Conservation (phyloP, 2,797 vertebrate genomes). For the Telmatherina bonti region DNA sequence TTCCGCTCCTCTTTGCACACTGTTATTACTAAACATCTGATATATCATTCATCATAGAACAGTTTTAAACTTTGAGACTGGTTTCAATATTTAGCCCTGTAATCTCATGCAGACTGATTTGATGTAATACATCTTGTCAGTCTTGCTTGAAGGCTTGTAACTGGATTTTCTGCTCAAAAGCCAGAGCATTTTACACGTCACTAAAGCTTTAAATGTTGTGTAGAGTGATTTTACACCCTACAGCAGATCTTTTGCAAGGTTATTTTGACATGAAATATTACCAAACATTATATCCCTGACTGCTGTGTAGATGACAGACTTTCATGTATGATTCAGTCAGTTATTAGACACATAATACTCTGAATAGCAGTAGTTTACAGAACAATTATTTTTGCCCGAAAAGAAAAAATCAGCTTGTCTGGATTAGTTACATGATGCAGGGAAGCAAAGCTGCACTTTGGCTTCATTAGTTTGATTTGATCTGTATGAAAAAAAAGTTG, state of each 20-base stretch:
- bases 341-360: too few species aligned
- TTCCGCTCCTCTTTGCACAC: constrained; percentile 4
- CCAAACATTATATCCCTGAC: not conserved
- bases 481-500: too few species aligned
- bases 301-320: not conserved
- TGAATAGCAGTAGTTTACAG: too few species aligned
- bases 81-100: not conserved
- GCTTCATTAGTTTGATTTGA: too few species aligned
- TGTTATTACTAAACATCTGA: not conserved
- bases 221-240: not conserved
- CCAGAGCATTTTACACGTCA: constrained; percentile 9
- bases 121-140: not conserved
- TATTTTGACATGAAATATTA: not conserved
- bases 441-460: too few species aligned
- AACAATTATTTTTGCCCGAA: too few species aligned
- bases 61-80: not conserved
- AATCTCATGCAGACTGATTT: not conserved
- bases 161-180: constrained; percentile 20
- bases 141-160: constrained; percentile 7
- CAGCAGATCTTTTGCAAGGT: not conserved
- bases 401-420: too few species aligned
- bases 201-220: not conserved
- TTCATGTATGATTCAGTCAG: too few species aligned
- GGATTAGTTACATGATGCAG: too few species aligned
- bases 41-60: too few species aligned